Evolutionary conservation across 2,888 invertebrate species (phyloP), one percentile per base, ranked within the genome.

Genomic region (Clunio marinus): DNA sequence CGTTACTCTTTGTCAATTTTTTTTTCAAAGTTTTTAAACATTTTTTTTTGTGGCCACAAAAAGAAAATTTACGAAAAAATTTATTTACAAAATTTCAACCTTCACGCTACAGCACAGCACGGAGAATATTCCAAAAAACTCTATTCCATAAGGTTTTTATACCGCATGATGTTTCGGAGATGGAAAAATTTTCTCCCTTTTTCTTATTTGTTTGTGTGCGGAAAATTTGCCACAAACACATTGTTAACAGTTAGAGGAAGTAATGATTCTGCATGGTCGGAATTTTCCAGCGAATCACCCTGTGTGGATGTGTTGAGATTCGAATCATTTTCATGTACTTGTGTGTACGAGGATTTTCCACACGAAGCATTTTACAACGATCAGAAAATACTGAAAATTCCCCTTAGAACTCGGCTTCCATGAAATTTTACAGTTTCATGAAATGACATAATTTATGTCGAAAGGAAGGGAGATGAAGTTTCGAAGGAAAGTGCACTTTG

Each of bases 71-170:
- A 17, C 22, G 51, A 22, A 51, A 51, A 51, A 7, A 41, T n/a
- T 41, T 15, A 41, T 22, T 51, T 8, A 22, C 4, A 32, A 32
- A 32, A 32, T 3, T 20, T 13, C 20, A 51, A 51, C 51, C 51
- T 20, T 13, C 51, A 51, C 51, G 10, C 3, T 25, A 15, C 17
- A 35, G 66, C 66, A 46, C 63, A 20, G 35, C 45, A 66, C 66
- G 35, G 55, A 66, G 66, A 66, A 66, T 66, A 66, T 66, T 66
- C 55, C 66, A 66, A 51, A 66, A 66, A 55, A 24, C n/a, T 35
- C 35, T 28, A 25, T 46, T 35, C 46, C 51, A 27, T 55, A 28
- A 28, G 28, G 46, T 66, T 66, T 66, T 66, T 66, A 66, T 66
- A 66, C 66, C n/a, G 37, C 37, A 20, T 20, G 63, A 65, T 45